These are phyloP conservation scores for Papilio dardanus DNA, from an alignment of 1,140 invertebrate species.

Conservation along the genomic window DNA sequence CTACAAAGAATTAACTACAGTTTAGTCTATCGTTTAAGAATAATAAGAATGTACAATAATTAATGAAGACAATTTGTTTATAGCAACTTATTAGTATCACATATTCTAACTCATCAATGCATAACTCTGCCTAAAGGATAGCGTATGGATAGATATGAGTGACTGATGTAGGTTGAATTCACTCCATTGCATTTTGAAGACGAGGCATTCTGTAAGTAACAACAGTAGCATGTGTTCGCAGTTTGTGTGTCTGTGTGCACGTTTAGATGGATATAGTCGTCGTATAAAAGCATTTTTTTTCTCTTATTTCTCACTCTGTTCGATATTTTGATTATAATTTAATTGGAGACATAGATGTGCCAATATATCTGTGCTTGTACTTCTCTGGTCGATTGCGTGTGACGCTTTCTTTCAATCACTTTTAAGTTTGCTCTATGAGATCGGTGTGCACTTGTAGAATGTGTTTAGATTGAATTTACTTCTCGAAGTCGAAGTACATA, in stretches of 20 bases:
- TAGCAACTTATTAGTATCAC: too few relatives aligned
- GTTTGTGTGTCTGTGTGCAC: slow-evolving; percentile 22
- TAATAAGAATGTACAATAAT: not conserved
- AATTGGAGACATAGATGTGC: not conserved
- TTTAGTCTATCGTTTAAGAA: too few relatives aligned
- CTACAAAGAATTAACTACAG: too few relatives aligned
- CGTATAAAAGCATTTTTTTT: not conserved
- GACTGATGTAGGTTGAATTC: slow-evolving; percentile 1
- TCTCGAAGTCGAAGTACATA: not conserved
- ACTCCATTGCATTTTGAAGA: not conserved
- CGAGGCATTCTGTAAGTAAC: not conserved
- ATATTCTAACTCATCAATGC: not conserved
- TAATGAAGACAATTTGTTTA: too few relatives aligned
- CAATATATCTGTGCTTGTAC: not conserved
- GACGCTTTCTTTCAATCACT: slow-evolving; percentile 12
- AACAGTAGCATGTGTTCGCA: slow-evolving; percentile 19
- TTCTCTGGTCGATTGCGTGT: not conserved
- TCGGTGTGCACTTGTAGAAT: slow-evolving; percentile 19
- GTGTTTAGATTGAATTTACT: not conserved
- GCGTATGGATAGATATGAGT: not conserved
- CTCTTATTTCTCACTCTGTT: not conserved
- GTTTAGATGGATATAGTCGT: slow-evolving; percentile 13
- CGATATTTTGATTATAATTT: not conserved
- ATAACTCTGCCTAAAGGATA: not conserved
- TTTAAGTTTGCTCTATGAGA: slow-evolving; percentile 9